Percentiles rank a stretch among this genome's conserved stretches.
phyloP scores from a whole-genome alignment of 2,797 vertebrate species.

The Leptodactylus fallax region DNA sequence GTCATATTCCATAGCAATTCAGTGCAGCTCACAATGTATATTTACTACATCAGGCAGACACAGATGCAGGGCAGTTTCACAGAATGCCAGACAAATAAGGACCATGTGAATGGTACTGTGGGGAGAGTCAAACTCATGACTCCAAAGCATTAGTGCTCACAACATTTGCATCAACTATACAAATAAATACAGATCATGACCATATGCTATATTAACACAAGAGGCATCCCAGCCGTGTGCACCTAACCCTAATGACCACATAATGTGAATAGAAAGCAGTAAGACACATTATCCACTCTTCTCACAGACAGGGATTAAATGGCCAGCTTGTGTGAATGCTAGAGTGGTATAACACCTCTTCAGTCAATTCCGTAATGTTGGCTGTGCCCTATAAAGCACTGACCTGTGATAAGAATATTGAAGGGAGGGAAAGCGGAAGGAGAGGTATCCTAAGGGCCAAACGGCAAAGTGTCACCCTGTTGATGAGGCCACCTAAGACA shows the following conservation, averaged over 20 bases:
- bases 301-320: neutral
- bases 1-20: neutral
- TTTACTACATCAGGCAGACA: neutral
- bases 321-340: neutral
- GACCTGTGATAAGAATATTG: no score
- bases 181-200: neutral
- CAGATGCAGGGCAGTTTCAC: neutral
- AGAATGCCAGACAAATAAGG: neutral
- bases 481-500: neutral
- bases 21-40: neutral
- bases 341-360: neutral
- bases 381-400: no score
- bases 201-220: neutral
- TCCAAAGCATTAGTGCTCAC: no score
- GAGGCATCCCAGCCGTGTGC: neutral
- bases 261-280: neutral
- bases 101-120: neutral
- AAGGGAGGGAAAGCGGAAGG: neutral
- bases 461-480: neutral
- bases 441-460: neutral
- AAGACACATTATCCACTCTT: neutral
- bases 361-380: no score
- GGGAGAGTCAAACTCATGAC: neutral
- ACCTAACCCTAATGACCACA: neutral
- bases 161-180: no score